phyloP scores from a whole-genome alignment of 2,113 vertebrate genomes.

The Lycocorax pyrrhopterus region DNA sequence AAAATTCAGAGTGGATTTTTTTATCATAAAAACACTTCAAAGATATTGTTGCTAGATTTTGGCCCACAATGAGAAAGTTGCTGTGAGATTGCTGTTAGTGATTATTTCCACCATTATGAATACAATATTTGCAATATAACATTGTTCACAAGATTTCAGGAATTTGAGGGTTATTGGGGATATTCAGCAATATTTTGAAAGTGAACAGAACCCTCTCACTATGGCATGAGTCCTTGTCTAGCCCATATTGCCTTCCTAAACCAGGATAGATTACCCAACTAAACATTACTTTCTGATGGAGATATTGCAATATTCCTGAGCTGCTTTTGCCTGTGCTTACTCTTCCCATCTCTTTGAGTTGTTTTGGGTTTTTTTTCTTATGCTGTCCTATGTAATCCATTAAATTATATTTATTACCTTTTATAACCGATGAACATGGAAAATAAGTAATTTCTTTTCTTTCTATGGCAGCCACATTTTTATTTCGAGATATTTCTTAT shows the following conservation, averaged over 20 bases:
- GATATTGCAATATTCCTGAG: neutral
- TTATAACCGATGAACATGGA: neutral
- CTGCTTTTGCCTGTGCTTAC: neutral
- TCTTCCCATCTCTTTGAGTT: neutral
- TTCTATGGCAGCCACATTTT: neutral
- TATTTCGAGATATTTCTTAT: neutral
- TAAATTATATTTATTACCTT: neutral
- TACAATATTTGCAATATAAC: neutral
- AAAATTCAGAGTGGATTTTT: neutral
- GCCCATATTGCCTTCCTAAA: neutral
- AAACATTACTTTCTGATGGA: neutral
- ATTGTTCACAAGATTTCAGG: neutral
- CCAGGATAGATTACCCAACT: neutral
- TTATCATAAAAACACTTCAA: neutral
- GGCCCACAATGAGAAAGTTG: neutral
- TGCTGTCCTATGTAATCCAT: neutral
- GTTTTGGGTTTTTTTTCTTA: no score
- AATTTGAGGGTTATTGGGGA: neutral
- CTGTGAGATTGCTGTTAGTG: neutral
- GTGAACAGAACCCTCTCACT: neutral
- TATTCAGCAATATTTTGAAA: neutral
- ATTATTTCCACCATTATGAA: neutral
- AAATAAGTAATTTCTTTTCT: neutral
- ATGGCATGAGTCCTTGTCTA: neutral
- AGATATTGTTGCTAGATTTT: neutral